A percentile compares a stretch with the other conserved stretches of the same genome.
Conservation (phyloP, 2,888 invertebrate genomes). For the Drosophila pseudotalamancana region DNA sequence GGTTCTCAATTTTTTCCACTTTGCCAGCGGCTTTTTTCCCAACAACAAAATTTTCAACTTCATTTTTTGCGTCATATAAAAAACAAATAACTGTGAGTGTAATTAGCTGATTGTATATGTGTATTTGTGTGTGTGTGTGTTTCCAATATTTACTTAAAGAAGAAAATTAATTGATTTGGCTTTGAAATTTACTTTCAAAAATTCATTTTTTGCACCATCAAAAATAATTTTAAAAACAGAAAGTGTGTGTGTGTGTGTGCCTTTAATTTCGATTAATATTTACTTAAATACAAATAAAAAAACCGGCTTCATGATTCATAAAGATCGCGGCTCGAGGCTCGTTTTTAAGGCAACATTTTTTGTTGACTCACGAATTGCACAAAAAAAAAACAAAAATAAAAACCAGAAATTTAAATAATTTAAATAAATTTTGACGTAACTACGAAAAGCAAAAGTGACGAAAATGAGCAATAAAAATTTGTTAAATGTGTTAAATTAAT, state of each 20-base stretch:
- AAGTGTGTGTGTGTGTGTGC: no score
- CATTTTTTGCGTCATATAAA: conserved; percentile 11
- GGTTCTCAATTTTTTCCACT: conserved; percentile 50
- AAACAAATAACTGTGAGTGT: conserved; percentile 30
- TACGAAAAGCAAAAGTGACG: background rate
- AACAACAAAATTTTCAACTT: conserved; percentile 23
- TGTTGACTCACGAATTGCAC: conserved; percentile 37
- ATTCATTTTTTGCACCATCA: no score
- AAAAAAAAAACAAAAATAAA: conserved; percentile 7
- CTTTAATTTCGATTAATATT: no score
- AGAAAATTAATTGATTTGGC: no score
- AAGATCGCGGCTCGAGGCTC: conserved; percentile 1
- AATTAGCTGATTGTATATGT: background rate
- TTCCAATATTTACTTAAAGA: no score
- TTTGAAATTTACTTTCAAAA: no score
- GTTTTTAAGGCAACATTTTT: conserved; percentile 11
- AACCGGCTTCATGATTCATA: conserved; percentile 52
- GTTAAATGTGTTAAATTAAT: no score
- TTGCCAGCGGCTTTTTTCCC: conserved; percentile 5
- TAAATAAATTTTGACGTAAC: conserved; percentile 13
- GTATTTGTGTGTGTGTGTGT: background rate
- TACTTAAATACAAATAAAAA: no score
- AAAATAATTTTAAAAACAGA: no score
- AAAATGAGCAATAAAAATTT: no score
- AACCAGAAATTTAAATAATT: background rate